Evolutionary conservation across 2,113 vertebrate species (phyloP), one percentile per base, ranked within the genome.

Genomic region (Fukomys damarensis): DNA sequence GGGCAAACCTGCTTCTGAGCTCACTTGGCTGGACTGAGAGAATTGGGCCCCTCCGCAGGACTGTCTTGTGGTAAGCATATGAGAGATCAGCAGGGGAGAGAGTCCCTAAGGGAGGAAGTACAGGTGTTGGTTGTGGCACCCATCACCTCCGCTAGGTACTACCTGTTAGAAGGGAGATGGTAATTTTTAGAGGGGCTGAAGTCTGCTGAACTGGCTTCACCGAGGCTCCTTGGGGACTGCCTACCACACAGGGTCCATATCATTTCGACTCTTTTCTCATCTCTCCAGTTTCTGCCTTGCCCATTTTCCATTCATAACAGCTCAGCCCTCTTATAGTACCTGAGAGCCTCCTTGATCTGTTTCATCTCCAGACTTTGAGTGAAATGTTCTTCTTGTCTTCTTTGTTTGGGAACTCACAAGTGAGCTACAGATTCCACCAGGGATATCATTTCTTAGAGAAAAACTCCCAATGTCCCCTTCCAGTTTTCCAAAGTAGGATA

Each of bases 211-310:
- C 46, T 59, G n/a, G 26, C 76, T 46, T 52, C 38, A 24, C 2
- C 66, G 38, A n/a, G 32, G 56, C 65, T 72, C 41, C 54, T 80
- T 7, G 63, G 65, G 38, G 72, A 61, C 52, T 35, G 24, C 70
- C 66, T 41, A 12, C 88, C 26, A 77, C 35, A 89, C 35, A 8
- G 24, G 17, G 65, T 49, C 84, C 13, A 17, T 35, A n/a, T 72
- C 35, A 5, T 93, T 59, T 54, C 77, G 58, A 85, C 58, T 77
- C 11, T 59, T 43, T 88, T 24, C 82, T 38, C 38, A 46, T 12
- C 28, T 85, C 38, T 95, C 76, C 24, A 70, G 85, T 63, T 92
- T 72, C 81, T 88, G 76, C 35, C 81, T 77, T 90, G 77, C 41
- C 79, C 76, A 70, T 28, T 63, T 92, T 87, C 76, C 61, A 32